Conservation (phyloP, 1,140 invertebrate species). For the Aphidius ervi region DNA sequence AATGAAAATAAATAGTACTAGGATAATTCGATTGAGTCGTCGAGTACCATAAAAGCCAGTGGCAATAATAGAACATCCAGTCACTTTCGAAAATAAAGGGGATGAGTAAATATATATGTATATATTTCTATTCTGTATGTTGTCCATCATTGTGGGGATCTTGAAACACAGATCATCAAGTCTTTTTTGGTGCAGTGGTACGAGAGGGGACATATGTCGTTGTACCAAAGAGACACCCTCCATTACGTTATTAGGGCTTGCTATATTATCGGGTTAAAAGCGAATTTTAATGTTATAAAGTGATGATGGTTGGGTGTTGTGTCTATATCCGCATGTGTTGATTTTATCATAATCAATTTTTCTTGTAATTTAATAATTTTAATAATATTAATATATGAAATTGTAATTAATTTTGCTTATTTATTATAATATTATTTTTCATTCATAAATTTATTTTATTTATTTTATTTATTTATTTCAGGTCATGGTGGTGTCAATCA, state of each 20-base stretch:
- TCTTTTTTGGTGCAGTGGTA: constrained; percentile 40
- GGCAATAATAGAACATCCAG: constrained; percentile 13
- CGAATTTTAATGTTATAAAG: constrained; percentile 30
- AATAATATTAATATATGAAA: too few species aligned
- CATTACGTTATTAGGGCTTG: constrained; percentile 45
- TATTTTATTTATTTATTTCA: constrained; percentile 51
- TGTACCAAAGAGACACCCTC: constrained; percentile 35
- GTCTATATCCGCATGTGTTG: too few species aligned
- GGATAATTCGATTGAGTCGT: constrained; percentile 24
- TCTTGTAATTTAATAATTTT: background rate
- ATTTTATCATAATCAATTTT: constrained; percentile 1
- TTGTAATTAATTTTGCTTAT: too few species aligned
- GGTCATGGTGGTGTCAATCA: constrained; percentile 95
- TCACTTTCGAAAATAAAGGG: background rate
- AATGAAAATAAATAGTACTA: background rate
- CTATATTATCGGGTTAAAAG: constrained; percentile 35
- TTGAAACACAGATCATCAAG: constrained; percentile 39
- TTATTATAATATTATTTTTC: background rate
- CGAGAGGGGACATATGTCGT: constrained; percentile 45
- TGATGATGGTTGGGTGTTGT: background rate
- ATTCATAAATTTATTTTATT: constrained; percentile 24
- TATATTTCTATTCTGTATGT: constrained; percentile 10
- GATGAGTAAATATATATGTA: too few species aligned
- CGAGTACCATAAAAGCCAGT: constrained; percentile 21
- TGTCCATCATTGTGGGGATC: constrained; percentile 23